A percentile compares a stretch with the other conserved stretches of the same genome.
Evolutionary conservation across 2,113 vertebrate genomes (phyloP).

Genomic region (Salvelinus namaycush): DNA sequence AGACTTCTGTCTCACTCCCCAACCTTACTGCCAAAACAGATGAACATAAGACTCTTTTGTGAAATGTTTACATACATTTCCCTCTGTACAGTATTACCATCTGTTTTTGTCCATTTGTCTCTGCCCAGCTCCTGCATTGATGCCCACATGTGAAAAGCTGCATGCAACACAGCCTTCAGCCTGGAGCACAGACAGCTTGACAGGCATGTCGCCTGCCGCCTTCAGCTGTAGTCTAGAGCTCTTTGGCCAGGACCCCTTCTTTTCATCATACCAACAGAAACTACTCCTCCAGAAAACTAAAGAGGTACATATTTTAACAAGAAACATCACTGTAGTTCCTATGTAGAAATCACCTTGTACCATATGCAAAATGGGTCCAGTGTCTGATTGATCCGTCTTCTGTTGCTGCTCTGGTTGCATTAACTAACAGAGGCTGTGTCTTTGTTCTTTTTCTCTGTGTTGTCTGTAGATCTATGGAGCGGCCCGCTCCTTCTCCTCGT

Average conservation of each 20-base stretch:
- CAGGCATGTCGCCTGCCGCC: constrained; percentile 61
- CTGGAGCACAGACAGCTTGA: constrained; percentile 70
- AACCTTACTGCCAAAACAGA: not conserved
- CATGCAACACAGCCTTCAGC: constrained; percentile 62
- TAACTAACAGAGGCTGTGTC: not conserved
- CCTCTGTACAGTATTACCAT: not conserved
- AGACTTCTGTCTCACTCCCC: not conserved
- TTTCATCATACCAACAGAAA: constrained; percentile 62
- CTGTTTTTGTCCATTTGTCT: not conserved
- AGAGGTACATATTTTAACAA: constrained; percentile 54
- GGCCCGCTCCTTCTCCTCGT: constrained; percentile 61
- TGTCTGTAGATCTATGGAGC: constrained; percentile 66
- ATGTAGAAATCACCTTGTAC: too few species aligned
- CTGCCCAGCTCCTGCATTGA: constrained; percentile 43
- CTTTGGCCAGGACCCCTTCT: constrained; percentile 69
- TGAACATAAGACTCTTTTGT: not conserved
- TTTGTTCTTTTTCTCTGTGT: constrained; percentile 10
- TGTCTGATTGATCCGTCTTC: too few species aligned
- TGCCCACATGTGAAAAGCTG: constrained; percentile 73
- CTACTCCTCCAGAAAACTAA: constrained; percentile 68
- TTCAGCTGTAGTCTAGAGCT: constrained; percentile 78
- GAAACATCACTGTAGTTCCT: too few species aligned
- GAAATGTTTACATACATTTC: not conserved
- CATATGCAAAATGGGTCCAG: too few species aligned
- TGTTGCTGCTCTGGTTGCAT: too few species aligned